Conservation (phyloP, 2,888 invertebrate genomes). For the Drosophila subsilvestris region DNA sequence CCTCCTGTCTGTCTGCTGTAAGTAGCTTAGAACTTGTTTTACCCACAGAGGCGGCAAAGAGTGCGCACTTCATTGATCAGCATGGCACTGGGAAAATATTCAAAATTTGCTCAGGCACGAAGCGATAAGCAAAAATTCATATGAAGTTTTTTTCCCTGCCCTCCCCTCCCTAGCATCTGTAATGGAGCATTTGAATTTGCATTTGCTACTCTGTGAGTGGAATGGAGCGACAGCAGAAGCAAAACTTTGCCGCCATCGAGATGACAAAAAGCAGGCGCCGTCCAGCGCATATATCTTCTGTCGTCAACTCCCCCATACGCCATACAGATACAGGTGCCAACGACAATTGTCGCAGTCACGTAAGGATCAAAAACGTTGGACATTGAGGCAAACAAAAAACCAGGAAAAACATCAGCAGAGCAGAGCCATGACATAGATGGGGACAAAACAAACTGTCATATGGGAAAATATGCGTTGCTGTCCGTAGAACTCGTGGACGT, state of each 20-base stretch:
- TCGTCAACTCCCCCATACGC: background rate
- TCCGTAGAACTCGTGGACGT: constrained; percentile 23
- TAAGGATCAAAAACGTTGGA: constrained; percentile 65
- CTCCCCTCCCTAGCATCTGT: constrained; percentile 35
- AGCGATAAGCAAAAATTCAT: constrained; percentile 55
- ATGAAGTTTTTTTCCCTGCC: constrained; percentile 35
- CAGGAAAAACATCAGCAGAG: constrained; percentile 2
- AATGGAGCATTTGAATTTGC: constrained; percentile 73
- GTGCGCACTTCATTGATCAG: constrained; percentile 62
- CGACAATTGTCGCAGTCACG: constrained; percentile 72
- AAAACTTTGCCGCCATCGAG: constrained; percentile 45
- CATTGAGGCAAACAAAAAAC: constrained; percentile 14
- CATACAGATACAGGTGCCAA: constrained; percentile 57
- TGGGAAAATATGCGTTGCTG: constrained; percentile 41
- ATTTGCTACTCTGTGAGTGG: constrained; percentile 42
- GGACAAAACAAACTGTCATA: constrained; percentile 33
- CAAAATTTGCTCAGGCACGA: constrained; percentile 60
- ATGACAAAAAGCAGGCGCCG: constrained; percentile 23
- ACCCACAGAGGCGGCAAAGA: constrained; percentile 37
- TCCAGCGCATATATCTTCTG: constrained; percentile 23
- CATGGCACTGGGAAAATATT: constrained; percentile 45
- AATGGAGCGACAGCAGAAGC: constrained; percentile 1
- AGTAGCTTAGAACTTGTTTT: constrained; percentile 64
- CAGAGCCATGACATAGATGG: constrained; percentile 29
- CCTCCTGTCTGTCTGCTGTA: constrained; percentile 34